Conservation (phyloP, 2,797 vertebrate species). For the Myiotriccus ornatus region DNA sequence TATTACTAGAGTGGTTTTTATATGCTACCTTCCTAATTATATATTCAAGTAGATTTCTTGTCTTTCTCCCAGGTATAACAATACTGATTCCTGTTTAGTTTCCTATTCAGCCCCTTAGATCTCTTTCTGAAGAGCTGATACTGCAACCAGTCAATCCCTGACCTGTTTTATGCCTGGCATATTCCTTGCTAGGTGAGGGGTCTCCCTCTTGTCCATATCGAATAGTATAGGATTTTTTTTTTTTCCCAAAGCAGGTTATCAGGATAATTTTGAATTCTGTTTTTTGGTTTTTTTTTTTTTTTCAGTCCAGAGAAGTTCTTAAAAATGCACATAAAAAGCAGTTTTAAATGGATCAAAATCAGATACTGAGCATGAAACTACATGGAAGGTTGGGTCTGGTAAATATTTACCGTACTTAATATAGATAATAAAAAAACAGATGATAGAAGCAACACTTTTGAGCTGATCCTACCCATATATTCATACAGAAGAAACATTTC, state of each 20-base stretch:
- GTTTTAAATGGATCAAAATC: background rate
- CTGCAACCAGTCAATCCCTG: background rate
- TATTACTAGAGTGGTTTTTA: background rate
- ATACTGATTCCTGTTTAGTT: background rate
- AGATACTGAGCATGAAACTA: background rate
- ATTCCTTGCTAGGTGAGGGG: background rate
- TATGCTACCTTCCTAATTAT: background rate
- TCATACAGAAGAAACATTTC: background rate
- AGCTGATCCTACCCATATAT: background rate
- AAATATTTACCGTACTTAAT: background rate
- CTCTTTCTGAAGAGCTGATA: background rate
- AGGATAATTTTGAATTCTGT: background rate
- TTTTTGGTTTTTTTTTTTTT: background rate
- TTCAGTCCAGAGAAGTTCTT: background rate
- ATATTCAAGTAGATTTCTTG: background rate
- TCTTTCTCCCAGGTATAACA: background rate
- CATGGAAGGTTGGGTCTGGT: background rate
- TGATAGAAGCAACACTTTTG: background rate
- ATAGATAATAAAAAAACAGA: background rate
- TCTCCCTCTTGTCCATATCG: background rate
- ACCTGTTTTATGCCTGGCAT: background rate
- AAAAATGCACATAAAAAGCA: background rate
- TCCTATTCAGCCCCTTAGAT: background rate
- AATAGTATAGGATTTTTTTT: background rate
- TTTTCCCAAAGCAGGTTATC: background rate